phyloP scores from a whole-genome alignment of 2,888 invertebrate species.

The Leptinotarsa juncta region DNA sequence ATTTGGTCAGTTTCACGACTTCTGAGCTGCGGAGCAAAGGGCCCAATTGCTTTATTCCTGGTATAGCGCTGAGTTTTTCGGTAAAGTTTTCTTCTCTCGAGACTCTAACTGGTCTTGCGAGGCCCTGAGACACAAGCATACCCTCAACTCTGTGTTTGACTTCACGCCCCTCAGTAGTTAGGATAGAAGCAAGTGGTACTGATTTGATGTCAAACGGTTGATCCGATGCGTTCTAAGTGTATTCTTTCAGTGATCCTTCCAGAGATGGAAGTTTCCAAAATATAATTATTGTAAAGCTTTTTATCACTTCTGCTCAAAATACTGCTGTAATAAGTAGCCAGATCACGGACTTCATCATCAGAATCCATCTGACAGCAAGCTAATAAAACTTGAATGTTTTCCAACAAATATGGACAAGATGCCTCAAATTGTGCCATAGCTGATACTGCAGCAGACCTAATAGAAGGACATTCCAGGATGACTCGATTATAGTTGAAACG shows the following conservation, averaged over 20 bases:
- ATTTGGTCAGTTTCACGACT: too few relatives aligned
- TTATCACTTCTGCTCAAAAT: slow-evolving; percentile 80
- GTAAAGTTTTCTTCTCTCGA: slow-evolving; percentile 87
- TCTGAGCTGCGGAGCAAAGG: too few relatives aligned
- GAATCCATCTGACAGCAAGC: slow-evolving; percentile 94
- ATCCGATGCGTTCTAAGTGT: slow-evolving; percentile 78
- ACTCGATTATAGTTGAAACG: slow-evolving; percentile 91
- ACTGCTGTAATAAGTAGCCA: slow-evolving; percentile 95
- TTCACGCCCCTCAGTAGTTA: slow-evolving; percentile 65
- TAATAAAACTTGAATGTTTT: slow-evolving; percentile 85
- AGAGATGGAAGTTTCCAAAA: slow-evolving; percentile 82
- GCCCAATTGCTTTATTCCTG: too few relatives aligned
- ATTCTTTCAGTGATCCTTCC: slow-evolving; percentile 88
- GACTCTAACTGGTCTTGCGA: slow-evolving; percentile 69
- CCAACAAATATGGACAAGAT: slow-evolving; percentile 87
- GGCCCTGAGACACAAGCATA: slow-evolving; percentile 59
- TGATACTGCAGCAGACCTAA: slow-evolving; percentile 96
- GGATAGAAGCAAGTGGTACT: slow-evolving; percentile 78
- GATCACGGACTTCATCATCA: slow-evolving; percentile 98
- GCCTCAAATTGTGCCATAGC: slow-evolving; percentile 99
- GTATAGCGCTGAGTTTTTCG: slow-evolving; percentile 75
- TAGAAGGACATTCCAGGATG: slow-evolving; percentile 95
- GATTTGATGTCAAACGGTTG: slow-evolving; percentile 86
- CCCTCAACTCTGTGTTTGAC: slow-evolving; percentile 63
- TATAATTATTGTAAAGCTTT: slow-evolving; percentile 81